Percentiles rank a stretch among this genome's conserved stretches.
Conservation (phyloP, 2,888 invertebrate species). For the Chrysotoxum bicinctum region DNA sequence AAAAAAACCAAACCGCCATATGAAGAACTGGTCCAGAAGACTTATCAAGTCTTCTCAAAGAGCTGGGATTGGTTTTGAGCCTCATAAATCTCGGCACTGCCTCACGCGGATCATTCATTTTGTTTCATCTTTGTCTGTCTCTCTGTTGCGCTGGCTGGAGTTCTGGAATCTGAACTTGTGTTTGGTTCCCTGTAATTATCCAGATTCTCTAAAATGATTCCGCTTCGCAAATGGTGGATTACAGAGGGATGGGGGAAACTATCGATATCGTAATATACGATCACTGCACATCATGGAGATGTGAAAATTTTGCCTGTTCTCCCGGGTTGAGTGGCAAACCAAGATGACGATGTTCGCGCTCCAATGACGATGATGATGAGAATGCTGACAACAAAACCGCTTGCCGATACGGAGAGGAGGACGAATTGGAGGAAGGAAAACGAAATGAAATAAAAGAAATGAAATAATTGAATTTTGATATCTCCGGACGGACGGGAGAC, state of each 20-base stretch:
- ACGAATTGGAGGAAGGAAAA: background rate
- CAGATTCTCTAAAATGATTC: conserved; percentile 70
- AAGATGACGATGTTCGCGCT: conserved; percentile 60
- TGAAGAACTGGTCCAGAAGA: conserved; percentile 58
- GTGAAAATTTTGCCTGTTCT: background rate
- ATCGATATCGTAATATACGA: conserved; percentile 72
- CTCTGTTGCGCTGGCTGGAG: background rate
- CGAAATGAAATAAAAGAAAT: conserved; percentile 63
- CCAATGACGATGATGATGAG: conserved; percentile 36
- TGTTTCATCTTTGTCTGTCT: conserved; percentile 35
- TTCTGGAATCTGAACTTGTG: conserved; percentile 26
- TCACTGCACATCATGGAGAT: conserved; percentile 22
- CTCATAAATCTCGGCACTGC: conserved; percentile 67
- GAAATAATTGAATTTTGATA: conserved; percentile 72
- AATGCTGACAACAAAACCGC: conserved; percentile 33
- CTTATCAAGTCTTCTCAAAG: conserved; percentile 32
- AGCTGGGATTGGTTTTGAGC: conserved; percentile 70
- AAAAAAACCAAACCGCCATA: conserved; percentile 25
- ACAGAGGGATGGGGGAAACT: background rate
- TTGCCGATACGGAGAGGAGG: background rate
- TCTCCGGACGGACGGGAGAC: conserved; percentile 27
- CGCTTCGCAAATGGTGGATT: conserved; percentile 1
- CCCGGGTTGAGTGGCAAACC: conserved; percentile 28
- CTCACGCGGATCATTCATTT: conserved; percentile 69
- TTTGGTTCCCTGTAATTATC: conserved; percentile 66